Base-by-base conservation (phyloP, 2,113 vertebrate genomes). In the Brienomyrus brachyistius region DNA sequence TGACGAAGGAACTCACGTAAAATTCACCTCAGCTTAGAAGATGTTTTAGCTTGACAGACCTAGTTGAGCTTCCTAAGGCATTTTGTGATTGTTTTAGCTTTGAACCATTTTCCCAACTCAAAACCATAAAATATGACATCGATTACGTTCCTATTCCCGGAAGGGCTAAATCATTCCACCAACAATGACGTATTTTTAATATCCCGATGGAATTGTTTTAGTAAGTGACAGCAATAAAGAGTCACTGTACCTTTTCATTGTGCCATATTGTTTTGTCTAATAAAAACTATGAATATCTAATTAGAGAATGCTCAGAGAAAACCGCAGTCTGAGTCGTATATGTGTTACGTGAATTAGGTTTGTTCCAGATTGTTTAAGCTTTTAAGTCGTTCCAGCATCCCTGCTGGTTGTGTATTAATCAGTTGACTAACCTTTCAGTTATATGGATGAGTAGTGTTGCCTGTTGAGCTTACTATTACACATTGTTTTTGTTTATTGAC, bases 171-270 rank as follows among this genome's bases (percentile, higher is more conserved):
- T 86, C 45, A 86, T 51, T 51, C 48, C 45, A 50, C 83, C 47
- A 86, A 50, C 45, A 31, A 86, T 48, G 48, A 86, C 48, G 45
- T 84, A 86, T 86, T 86, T 86, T 51, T 86, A 51, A 85, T 85
- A 86, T 86, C 82, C 45, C 47, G 23, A 86, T 86, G 82, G 82
- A 51, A 27, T 27, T 86, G 83, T 86, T 86, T 86, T 51, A 51
- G n/a, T 86, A 51, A 86, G 7, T 48, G 74, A 80, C 74, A 86
- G 45, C 35, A 51, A 50, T 86, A 51, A 51, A 86, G 13, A 23
- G 47, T 17, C 48, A 80, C 31, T 86, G 47, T 86, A 31, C 47
- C 83, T 86, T 86, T 86, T 86, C 45, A 86, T 86, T n/a, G 45
- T 50, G 19, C 19, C 45, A 27, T 51, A 11, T 70, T 70, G 5